Base-by-base conservation (phyloP, 2,113 vertebrate genomes). In the Calyptomena viridis region DNA sequence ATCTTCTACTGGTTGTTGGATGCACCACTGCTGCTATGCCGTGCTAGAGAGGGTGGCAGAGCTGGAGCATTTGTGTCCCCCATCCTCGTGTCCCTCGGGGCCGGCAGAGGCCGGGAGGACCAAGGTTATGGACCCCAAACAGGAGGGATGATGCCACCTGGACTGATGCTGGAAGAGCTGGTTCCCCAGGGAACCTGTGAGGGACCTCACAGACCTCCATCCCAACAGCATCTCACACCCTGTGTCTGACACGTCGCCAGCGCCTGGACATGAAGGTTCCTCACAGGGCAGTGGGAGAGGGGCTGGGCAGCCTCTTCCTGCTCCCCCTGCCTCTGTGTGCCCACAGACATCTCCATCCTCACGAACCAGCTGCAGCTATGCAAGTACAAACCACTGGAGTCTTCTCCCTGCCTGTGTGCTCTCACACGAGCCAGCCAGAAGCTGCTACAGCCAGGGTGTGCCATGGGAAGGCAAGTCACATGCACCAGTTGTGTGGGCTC, bases 291-390 rank as follows among this genome's bases (percentile, higher is more conserved):
- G 47, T 6, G 52, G 77, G 69, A 49, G 28, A 46, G 5, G 8
- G 35, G 33, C 82, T 33, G 53, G 14, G 27, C 1, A 14, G 31
- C n/a, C 53, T 73, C 76, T 71, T 39, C 12, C 0, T 23, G 11
- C 11, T 42, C 40, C 42, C 23, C 37, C 42, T n/a, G 46, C 8
- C 14, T 53, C 71, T 1, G 1, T 12, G 46, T 37, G 7, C 62
- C 50, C 77, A 1, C 0, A 20, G 22, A 15, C 6, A 20, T 23
- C 56, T 77, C 60, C 88, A 46, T 55, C 88, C 66, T 55, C 66
- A 15, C 7, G 69, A 50, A 75, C 39, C 37, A 49, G 49, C 94
- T 68, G 86, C 89, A 92, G 80, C 93, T 95, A 89, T 95, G 94
- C 93, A 95, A 95, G 67, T 79, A 56, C 46, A 55, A 92, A 74